Percentiles rank a stretch among this genome's conserved stretches.
phyloP scores from a whole-genome alignment of 2,113 vertebrate species.

The Cacatua alba region DNA sequence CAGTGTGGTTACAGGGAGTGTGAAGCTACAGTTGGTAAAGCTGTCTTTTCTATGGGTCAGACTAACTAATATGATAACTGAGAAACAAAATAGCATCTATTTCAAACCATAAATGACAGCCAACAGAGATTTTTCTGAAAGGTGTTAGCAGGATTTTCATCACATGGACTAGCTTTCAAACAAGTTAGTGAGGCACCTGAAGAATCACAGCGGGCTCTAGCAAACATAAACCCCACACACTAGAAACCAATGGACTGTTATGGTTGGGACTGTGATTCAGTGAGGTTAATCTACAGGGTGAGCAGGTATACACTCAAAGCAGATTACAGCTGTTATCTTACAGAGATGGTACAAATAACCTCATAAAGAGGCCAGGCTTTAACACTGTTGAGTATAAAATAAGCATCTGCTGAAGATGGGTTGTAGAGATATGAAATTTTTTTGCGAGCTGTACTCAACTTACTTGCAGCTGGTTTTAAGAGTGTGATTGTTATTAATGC shows the following conservation, averaged over 20 bases:
- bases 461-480: background rate
- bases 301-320: background rate
- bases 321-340: background rate
- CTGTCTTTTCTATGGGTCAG: background rate
- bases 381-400: background rate
- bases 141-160: background rate
- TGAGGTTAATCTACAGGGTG: background rate
- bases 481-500: background rate
- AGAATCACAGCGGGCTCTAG: background rate
- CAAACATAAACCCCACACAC: background rate
- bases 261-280: conserved; percentile 23
- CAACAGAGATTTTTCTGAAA: background rate
- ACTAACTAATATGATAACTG: background rate
- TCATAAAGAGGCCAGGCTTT: background rate
- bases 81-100: background rate
- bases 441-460: background rate
- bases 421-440: background rate
- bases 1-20: background rate
- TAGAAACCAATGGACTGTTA: background rate
- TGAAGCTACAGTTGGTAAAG: background rate
- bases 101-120: background rate
- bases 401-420: background rate
- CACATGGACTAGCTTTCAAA: background rate
- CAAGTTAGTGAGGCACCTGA: background rate
- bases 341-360: background rate